Evolutionary conservation across 2,113 vertebrate genomes (phyloP), one percentile per base, ranked within the genome.

Genomic region (Zosterops hypoxanthus): DNA sequence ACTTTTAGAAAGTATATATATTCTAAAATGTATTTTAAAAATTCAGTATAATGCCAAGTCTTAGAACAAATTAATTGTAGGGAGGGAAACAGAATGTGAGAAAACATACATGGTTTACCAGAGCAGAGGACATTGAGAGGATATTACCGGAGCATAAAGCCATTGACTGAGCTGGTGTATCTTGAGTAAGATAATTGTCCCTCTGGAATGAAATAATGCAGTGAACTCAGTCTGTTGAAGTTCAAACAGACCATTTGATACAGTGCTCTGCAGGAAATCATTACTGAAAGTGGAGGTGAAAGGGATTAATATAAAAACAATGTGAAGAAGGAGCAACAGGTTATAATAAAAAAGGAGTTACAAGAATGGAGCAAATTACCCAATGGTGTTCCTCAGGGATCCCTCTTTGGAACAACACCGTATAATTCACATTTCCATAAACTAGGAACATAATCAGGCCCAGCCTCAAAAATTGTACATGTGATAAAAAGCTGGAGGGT

Each of bases 301-400:
- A 44, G 34, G 50, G 39, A 87, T 75, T 63, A 44, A 75, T 85
- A 68, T 12, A 82, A 92, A 84, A 84, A 34, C 69, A 75, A 60
- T 2, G 19, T 36, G n/a, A 93, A 72, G 8, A 49, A 85, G 47
- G 66, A 93, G 53, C 52, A 90, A 87, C 10, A 76, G 28, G 36
- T 68, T 63, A 44, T n/a, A 60, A 64, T 9, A 53, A 65, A 63
- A 64, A 72, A 39, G 39, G 31, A 85, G 31, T 36, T 76, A 9
- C 2, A 79, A 76, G 44, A 93, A 81, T 33, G 39, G 34, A 66
- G 15, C 36, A 90, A 79, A 85, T 91, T 36, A 52, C 57, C 41
- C 3, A 0, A 12, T 0, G 0, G 26, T 14, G 23, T 26, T 87
- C 47, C 82, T 82, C 36, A 20, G 49, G 17, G 64, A 33, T 31